phyloP scores from a whole-genome alignment of 2,797 vertebrate genomes.

The Halcyon leucocephala region DNA sequence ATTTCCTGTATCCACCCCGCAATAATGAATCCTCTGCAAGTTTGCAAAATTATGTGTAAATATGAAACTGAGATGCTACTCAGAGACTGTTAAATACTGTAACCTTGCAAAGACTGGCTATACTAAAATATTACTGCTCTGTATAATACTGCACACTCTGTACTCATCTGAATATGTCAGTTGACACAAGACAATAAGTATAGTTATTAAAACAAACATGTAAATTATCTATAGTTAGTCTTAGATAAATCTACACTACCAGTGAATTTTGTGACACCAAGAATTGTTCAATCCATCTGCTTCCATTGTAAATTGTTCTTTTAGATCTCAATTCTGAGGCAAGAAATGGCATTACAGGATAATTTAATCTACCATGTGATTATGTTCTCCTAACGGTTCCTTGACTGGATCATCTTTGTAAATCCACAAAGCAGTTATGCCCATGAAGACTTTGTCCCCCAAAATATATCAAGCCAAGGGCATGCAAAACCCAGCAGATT shows the following conservation, averaged over 20 bases:
- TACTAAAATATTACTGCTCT: background rate
- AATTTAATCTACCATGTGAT: constrained; percentile 5
- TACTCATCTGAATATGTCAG: background rate
- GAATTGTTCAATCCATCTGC: background rate
- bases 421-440: background rate
- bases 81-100: background rate
- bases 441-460: background rate
- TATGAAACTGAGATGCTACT: background rate
- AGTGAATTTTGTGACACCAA: background rate
- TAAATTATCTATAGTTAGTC: background rate
- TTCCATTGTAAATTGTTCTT: background rate
- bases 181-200: background rate
- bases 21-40: background rate
- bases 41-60: background rate
- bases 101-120: background rate
- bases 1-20: background rate
- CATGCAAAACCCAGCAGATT: background rate
- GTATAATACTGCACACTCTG: background rate
- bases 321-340: background rate
- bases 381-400: background rate
- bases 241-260: background rate
- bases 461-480: background rate
- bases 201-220: constrained; percentile 6
- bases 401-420: background rate
- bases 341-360: background rate